These are phyloP conservation scores for Hirundichthys speculiger DNA, from an alignment of 2,113 vertebrate species.

Conservation along the genomic window DNA sequence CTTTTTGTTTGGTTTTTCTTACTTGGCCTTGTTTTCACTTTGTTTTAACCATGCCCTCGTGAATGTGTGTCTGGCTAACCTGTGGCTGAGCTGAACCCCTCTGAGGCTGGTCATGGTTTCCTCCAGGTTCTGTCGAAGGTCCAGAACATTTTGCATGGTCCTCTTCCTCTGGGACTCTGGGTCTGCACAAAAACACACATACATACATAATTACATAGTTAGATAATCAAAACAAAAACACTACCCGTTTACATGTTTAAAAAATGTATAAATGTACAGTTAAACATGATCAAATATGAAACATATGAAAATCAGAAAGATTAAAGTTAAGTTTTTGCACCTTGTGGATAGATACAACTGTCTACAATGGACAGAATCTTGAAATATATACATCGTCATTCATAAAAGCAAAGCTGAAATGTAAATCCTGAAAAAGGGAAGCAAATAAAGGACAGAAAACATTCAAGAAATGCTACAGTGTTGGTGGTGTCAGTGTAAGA, in stretches of 20 bases:
- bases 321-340: no score
- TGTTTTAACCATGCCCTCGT: no score
- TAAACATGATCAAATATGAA: no score
- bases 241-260: background rate
- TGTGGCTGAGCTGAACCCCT: constrained; percentile 93
- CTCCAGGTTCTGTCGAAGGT: constrained; percentile 96
- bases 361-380: no score
- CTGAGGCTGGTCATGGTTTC: constrained; percentile 96
- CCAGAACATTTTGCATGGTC: constrained; percentile 95
- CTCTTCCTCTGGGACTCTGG: constrained; percentile 96
- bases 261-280: background rate
- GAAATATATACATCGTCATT: no score
- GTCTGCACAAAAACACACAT: constrained; percentile 75
- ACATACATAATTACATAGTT: background rate
- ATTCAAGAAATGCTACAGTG: background rate
- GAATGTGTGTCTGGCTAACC: constrained; percentile 74
- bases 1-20: background rate
- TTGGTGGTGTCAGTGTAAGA: no score
- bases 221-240: background rate
- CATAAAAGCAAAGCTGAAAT: no score
- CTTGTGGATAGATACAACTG: no score
- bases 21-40: constrained; percentile 2
- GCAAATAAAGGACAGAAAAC: background rate
- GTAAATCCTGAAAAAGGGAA: background rate
- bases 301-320: no score